Evolutionary conservation across 2,888 invertebrate species (phyloP).

Genomic region (Drosophila birchii): DNA sequence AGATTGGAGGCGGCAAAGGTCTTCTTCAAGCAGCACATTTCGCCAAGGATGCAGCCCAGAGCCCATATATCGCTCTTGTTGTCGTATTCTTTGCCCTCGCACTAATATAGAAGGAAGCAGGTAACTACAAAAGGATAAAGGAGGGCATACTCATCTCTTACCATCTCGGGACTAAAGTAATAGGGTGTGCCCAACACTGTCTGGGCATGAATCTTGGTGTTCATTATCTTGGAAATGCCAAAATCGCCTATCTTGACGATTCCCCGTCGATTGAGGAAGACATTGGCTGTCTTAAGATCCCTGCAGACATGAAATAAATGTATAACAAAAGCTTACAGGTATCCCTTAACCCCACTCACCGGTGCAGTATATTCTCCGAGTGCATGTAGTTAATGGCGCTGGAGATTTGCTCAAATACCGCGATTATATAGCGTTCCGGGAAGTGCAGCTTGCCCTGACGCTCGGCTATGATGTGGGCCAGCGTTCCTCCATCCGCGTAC

Average conservation of each 20-base stretch:
- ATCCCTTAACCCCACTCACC: conserved; percentile 75
- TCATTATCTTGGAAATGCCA: conserved; percentile 91
- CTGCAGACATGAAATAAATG: conserved; percentile 80
- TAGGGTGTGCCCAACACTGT: conserved; percentile 91
- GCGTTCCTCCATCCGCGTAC: conserved; percentile 90
- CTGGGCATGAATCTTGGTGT: conserved; percentile 88
- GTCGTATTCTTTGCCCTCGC: conserved; percentile 90
- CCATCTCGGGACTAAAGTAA: conserved; percentile 91
- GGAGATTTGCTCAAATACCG: conserved; percentile 89
- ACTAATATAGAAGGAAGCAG: conserved; percentile 84
- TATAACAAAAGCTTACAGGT: background rate
- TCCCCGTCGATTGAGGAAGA: conserved; percentile 89
- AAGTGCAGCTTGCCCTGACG: conserved; percentile 85
- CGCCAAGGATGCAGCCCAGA: conserved; percentile 90
- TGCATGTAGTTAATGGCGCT: conserved; percentile 90
- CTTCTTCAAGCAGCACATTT: conserved; percentile 89
- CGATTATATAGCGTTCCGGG: conserved; percentile 87
- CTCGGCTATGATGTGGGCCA: conserved; percentile 87
- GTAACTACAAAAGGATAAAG: too few relatives aligned
- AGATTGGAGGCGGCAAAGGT: conserved; percentile 91
- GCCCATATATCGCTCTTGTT: conserved; percentile 93
- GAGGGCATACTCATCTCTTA: conserved; percentile 60
- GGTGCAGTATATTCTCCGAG: conserved; percentile 87
- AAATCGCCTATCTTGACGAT: conserved; percentile 90
- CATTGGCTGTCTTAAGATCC: conserved; percentile 90